Evolutionary conservation across 2,113 vertebrate species (phyloP), one percentile per base, ranked within the genome.

Genomic region (Reinhardtius hippoglossoides): DNA sequence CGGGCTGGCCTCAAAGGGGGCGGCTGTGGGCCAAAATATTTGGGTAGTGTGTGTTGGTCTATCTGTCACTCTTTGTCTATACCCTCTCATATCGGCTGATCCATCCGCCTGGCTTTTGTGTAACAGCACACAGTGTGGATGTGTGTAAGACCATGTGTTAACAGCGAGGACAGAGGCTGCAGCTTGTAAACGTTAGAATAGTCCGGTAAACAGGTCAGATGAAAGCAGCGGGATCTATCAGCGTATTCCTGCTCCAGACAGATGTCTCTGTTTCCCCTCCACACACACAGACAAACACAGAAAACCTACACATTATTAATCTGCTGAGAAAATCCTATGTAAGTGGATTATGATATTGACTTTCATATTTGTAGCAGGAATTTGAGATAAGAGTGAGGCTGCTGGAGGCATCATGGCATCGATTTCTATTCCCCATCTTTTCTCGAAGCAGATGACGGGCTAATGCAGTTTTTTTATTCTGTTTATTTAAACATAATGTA

Each of bases 341-440:
- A 81, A 91, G 57, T 71, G 84, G 68, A 80, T 88, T 86, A 78
- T 61, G 20, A 58, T 85, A 92, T 91, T 52, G 87, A 85, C 71
- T 84, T 87, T 84, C 50, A 75, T 88, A 87, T 92, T 77, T 84
- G 67, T 57, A 78, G 64, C 77, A 80, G 88, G 73, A 89, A 82
- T 88, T 65, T 74, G 85, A 92, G 74, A 74, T 67, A 77, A 72
- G 60, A 76, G 15, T 24, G 72, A 81, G 60, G 35, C 80, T 68
- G 76, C 77, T 62, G 67, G 44, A 80, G 64, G 74, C 82, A 65
- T 76, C 57, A 40, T 20, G 14, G 9, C 58, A 91, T 90, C 6
- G 89, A 91, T 89, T 71, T 80, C 69, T 46, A n/a, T 21, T 24
- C 76, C 80, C 35, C 40, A 23, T 87, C 71, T 83, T 82, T 82